Evolutionary conservation across 2,797 vertebrate species (phyloP), one percentile per base, ranked within the genome.

Genomic region (Chelon auratus): DNA sequence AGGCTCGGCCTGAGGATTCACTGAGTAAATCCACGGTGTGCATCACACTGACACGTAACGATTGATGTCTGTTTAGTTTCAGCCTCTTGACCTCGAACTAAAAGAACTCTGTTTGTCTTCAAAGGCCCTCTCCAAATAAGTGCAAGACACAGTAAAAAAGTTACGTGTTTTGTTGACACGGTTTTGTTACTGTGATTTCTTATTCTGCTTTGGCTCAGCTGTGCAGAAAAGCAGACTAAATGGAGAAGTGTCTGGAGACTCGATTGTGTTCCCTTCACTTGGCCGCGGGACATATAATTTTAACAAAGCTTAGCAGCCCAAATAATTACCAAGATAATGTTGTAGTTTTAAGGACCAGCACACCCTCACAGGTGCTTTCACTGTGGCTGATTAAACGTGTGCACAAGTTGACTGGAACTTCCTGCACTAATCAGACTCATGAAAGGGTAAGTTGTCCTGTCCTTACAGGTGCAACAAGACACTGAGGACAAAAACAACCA

Each of bases 61-160:
- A 71, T 62, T 71, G 73, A 81, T 76, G 82, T 80, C 62, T 66
- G 78, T 86, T 81, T 71, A 48, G 60, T 75, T 78, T 85, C 12
- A 66, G 65, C 63, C 55, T 40, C 22, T 82, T 80, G 68, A 86
- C 87, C 80, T 80, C 55, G 4, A 77, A 75, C 62, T 62, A 12
- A 39, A 75, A 68, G 52, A 74, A 51, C 63, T 65, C 40, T 8
- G 60, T 61, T 80, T 20, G 37, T 64, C 70, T 81, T 84, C 61
- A 85, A 82, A 82, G 66, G 62, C 45, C 18, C 24, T 72, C 40
- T 66, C 36, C 43, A 47, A 68, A 77, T 26, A 48, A 42, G 53
- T 55, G 61, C 1, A 9, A 13, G 30, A 22, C 47, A 22, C 37
- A 26, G 55, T 45, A 24, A 55, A 75, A 33, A 26, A 47, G 24